Percentiles rank a stretch among this genome's conserved stretches.
phyloP scores from a whole-genome alignment of 2,113 vertebrate species.

The Piaya cayana region DNA sequence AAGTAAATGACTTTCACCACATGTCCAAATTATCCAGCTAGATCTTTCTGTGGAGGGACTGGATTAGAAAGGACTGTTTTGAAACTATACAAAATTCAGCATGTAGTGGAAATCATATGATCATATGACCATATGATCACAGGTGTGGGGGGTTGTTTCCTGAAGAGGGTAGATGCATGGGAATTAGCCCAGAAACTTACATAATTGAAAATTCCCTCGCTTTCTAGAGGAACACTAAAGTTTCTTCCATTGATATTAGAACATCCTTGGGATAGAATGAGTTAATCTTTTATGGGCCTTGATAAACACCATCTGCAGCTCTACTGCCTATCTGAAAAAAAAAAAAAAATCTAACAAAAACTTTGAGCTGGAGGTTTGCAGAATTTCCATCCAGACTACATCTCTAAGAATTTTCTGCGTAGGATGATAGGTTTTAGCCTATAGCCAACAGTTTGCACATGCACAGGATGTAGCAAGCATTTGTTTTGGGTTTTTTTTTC shows the following conservation, averaged over 20 bases:
- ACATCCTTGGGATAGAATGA: not conserved
- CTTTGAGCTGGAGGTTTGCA: not conserved
- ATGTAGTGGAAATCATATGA: not conserved
- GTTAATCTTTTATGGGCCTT: not conserved
- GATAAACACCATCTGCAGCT: not conserved
- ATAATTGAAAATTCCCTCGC: not conserved
- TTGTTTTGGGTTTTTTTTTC: slow-evolving; percentile 21
- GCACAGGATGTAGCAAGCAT: not conserved
- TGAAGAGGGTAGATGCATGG: not conserved
- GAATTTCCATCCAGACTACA: not conserved
- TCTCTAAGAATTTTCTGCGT: not conserved
- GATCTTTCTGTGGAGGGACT: not conserved
- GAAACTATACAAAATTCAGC: not conserved
- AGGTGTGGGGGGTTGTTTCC: not conserved
- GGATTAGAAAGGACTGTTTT: not conserved
- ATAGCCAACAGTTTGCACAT: not conserved
- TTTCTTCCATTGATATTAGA: not conserved
- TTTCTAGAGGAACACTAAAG: not conserved
- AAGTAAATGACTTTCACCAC: not conserved
- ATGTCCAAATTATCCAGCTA: not conserved
- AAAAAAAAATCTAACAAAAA: not conserved
- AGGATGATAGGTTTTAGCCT: not conserved
- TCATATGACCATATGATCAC: not conserved
- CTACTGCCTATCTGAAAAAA: not conserved
- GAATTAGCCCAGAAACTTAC: not conserved